phyloP scores from a whole-genome alignment of 1,140 invertebrate genomes.

The Planococcus citri region DNA sequence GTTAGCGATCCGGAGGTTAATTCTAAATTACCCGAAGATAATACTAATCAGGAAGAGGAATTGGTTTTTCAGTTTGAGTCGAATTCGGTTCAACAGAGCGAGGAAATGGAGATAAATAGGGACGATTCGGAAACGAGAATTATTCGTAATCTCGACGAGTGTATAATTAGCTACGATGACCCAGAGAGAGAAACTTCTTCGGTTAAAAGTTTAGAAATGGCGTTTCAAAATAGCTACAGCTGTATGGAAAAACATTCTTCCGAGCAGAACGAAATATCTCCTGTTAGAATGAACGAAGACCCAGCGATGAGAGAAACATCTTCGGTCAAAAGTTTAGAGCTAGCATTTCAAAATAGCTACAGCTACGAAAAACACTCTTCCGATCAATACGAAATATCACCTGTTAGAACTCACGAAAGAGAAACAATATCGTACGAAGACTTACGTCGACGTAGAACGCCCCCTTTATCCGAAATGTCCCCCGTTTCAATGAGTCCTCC shows the following conservation, averaged over 20 bases:
- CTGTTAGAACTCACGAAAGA: no score
- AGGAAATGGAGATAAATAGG: background rate
- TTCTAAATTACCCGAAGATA: background rate
- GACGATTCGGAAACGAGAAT: background rate
- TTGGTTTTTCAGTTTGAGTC: background rate
- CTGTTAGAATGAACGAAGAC: no score
- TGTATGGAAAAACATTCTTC: no score
- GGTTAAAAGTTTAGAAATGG: no score
- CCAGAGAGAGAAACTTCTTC: no score
- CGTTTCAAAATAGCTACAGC: no score
- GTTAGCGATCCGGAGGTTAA: background rate
- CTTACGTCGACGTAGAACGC: background rate
- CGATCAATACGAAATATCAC: no score
- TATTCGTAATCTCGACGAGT: background rate
- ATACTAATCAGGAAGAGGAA: background rate
- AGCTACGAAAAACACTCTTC: no score
- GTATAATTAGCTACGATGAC: background rate
- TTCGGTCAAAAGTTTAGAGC: no score
- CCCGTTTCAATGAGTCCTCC: background rate
- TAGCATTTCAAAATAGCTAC: no score
- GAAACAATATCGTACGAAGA: background rate
- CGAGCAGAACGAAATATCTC: no score
- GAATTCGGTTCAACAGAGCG: background rate
- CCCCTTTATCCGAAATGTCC: background rate
- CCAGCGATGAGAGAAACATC: no score